Base-by-base conservation (phyloP, 2,888 invertebrate species). In the Meteorus cinctellus region DNA sequence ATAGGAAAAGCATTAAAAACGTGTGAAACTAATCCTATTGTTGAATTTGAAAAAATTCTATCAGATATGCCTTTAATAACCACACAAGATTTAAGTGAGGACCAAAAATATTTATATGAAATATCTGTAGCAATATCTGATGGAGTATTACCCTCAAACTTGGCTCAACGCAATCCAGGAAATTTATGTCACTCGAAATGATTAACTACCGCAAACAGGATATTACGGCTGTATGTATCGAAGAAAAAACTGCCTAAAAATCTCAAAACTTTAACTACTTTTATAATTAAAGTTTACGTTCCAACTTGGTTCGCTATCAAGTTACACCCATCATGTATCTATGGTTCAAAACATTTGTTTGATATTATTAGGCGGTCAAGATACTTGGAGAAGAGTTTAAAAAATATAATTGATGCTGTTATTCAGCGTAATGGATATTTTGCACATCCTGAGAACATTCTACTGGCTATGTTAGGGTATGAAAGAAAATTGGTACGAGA, bases 391-490 rank as follows among this genome's bases (percentile, higher is more conserved):
- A 8, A 4, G 10, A 41, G 8, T 5, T 4, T 5, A 41, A 4
- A 41, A 41, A 41, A 41, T 5, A 41, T 41, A 5, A 10, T 41
- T 41, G 8, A 4, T 12, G 41, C 3, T 12, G 3, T 4, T 41
- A 4, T 36, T 48, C n/a, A 74, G 60, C 67, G 80, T 60, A 83
- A 82, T 55, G 78, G 74, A 48, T 82, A 76, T 74, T 85, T 82
- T 74, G 84, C 81, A 24, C 82, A 84, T 75, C 81, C 81, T 4
- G 84, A 85, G 79, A 85, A 83, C 70, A 16, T 84, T 67, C 72
- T 85, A n/a, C 48, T 84, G 8, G 80, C 81, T 24, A 82, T 83
- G 82, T 60, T 84, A 48, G 73, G 69, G 4, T 83, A 85, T 76
- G 45, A 72, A 2, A 4, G 16, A 8, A 1, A 19, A 41, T 8